Evolutionary conservation across 1,140 invertebrate genomes (phyloP), one percentile per base, ranked within the genome.

Genomic region (Drosophila chauvacae): DNA sequence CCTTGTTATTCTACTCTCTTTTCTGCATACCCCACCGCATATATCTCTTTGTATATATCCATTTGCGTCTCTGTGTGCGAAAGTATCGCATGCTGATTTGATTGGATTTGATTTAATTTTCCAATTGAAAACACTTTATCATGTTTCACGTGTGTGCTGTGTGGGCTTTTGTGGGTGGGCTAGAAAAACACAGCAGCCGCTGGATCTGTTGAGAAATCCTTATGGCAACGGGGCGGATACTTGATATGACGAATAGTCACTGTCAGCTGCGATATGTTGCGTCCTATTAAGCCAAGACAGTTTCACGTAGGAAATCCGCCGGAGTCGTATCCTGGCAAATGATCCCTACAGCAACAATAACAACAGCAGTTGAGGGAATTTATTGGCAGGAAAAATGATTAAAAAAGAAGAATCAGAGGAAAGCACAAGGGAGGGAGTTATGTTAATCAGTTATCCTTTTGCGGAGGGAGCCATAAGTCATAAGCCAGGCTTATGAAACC

Each of bases 101-200:
- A 88, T 88, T 88, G 85, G 81, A 85, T 90, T 88, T 88, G 85
- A 88, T 88, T 88, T 88, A 88, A 88, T 88, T 88, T 88, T 88
- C 85, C 85, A 90, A 88, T 85, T 90, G 85, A 88, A 90, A 90
- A 90, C 85, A 90, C 86, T 88, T 85, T 77, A 84, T 90, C 84
- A 84, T 84, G 77, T 87, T 84, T 65, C 75, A 51, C 33, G 26
- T 60, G 28, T 23, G 44, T 53, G 50, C 2, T 16, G 7, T 33
- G 53, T 35, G n/a, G 7, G 18, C 18, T 20, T 28, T 39, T 55
- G 28, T 58, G 41, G 45, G 55, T 55, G 42, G 33, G 37, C 57
- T 77, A 70, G 51, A 80, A 64, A 50, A 88, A 80, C 77, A 88
- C 20, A 39, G 9, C 20, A 56, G 33, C 18, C 2, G 51, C 41